Evolutionary conservation across 2,797 vertebrate species (phyloP).

Genomic region (Tapera naevia): DNA sequence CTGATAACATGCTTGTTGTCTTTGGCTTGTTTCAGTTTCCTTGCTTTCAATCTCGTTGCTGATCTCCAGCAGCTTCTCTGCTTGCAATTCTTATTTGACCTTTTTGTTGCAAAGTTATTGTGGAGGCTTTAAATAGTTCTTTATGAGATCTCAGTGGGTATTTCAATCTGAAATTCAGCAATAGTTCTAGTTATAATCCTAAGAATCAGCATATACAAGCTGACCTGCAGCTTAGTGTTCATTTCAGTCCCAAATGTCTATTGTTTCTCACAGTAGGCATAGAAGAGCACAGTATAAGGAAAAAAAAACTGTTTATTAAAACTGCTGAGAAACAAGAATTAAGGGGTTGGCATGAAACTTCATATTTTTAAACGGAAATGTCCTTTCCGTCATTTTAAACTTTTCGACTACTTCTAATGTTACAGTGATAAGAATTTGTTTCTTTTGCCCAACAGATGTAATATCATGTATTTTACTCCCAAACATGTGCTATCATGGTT

Average conservation of each 20-base stretch:
- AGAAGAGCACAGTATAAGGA: slow-evolving; percentile 45
- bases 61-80: slow-evolving; percentile 61
- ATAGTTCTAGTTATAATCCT: slow-evolving; percentile 60
- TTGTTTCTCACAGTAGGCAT: slow-evolving; percentile 65
- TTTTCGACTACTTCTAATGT: not conserved
- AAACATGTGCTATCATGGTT: not conserved
- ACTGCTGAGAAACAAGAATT: slow-evolving; percentile 55
- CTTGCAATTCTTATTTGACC: slow-evolving; percentile 67
- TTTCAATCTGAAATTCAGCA: slow-evolving; percentile 62
- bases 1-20: slow-evolving; percentile 14
- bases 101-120: slow-evolving; percentile 62
- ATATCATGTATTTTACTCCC: not conserved
- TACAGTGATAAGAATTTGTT: not conserved
- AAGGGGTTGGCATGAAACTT: slow-evolving; percentile 44
- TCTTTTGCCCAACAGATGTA: not conserved
- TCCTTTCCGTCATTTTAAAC: slow-evolving; percentile 11
- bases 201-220: slow-evolving; percentile 67
- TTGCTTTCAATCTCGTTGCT: slow-evolving; percentile 32
- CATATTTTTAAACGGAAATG: slow-evolving; percentile 46
- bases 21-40: slow-evolving; percentile 47
- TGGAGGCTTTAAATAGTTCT: slow-evolving; percentile 65
- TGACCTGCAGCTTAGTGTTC: slow-evolving; percentile 52
- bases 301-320: slow-evolving; percentile 72
- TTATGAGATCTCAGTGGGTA: slow-evolving; percentile 67
- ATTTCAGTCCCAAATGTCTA: slow-evolving; percentile 61